Evolutionary conservation across 2,797 vertebrate genomes (phyloP), one percentile per base, ranked within the genome.

Genomic region (Leptodactylus fallax): DNA sequence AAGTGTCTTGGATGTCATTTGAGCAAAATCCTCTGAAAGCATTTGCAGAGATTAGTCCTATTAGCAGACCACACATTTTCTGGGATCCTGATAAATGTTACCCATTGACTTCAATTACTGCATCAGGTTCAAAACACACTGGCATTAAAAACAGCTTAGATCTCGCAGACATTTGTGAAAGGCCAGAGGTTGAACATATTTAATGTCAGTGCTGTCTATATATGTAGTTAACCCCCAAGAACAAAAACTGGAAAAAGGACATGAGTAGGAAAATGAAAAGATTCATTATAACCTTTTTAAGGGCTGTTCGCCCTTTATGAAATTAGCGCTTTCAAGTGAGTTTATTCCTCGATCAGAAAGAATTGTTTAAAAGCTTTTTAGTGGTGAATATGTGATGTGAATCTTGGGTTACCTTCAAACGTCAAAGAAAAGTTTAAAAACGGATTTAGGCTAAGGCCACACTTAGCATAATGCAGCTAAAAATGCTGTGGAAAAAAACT

Each of bases 121-220:
- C 69, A 79, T 25, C 90, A 88, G 87, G 87, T 83, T 1, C 79
- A 89, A 81, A 14, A 2, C 7, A 2, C 90, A 81, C 90, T 72
- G 85, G 87, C 91, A 91, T 92, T 87, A 89, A 90, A 89, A 90
- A 82, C 89, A 77, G 16, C 83, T 87, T 58, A 83, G 55, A 47
- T 87, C 83, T 85, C 87, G 87, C 60, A 90, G 69, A 78, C 81
- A 74, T 82, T 89, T 91, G 23, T 85, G 63, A 87, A 90, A 90
- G 10, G 83, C 7, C 83, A 27, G 87, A 55, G 55, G 85, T 90
- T 81, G 81, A 36, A 25, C 56, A 86, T 83, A 76, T 82, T 88
- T 88, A 89, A 89, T 81, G 79, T 61, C 85, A 89, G 49, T 81
- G 60, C 74, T 87, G 51, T 67, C 61, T 69, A 83, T 76, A 55